phyloP scores from a whole-genome alignment of 2,113 vertebrate species.

The Regulus satrapa region DNA sequence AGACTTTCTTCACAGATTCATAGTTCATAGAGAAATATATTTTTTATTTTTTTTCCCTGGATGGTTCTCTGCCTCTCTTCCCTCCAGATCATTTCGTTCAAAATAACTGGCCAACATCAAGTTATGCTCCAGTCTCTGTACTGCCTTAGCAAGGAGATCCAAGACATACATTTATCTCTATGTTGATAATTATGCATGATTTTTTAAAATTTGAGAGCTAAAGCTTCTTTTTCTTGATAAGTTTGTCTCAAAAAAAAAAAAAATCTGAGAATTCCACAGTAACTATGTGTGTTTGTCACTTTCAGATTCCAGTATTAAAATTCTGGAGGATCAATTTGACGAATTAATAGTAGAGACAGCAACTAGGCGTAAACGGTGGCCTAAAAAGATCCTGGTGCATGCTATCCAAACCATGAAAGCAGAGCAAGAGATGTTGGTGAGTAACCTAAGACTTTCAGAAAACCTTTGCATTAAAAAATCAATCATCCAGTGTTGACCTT shows the following conservation, averaged over 20 bases:
- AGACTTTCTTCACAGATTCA: not conserved
- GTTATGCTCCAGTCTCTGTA: not conserved
- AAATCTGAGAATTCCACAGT: not conserved
- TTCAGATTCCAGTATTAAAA: conserved; percentile 68
- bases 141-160: not conserved
- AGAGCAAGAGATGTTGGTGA: conserved; percentile 85
- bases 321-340: conserved; percentile 85
- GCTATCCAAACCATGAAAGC: conserved; percentile 80
- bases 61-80: not conserved
- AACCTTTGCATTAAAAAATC: not conserved
- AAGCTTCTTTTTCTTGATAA: not conserved
- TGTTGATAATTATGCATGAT: not conserved
- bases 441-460: conserved; percentile 11
- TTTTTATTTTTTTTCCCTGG: not conserved
- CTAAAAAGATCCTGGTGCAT: conserved; percentile 80
- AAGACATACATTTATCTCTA: not conserved
- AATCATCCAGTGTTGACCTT: not conserved
- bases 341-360: conserved; percentile 83
- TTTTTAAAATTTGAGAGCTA: not conserved
- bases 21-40: not conserved
- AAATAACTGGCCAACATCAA: not conserved
- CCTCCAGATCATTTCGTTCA: not conserved
- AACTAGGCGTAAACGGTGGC: conserved; percentile 80
- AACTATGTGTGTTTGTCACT: not conserved
- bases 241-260: not conserved